Conservation (phyloP, 2,888 invertebrate genomes). For the Ormia ochracea region DNA sequence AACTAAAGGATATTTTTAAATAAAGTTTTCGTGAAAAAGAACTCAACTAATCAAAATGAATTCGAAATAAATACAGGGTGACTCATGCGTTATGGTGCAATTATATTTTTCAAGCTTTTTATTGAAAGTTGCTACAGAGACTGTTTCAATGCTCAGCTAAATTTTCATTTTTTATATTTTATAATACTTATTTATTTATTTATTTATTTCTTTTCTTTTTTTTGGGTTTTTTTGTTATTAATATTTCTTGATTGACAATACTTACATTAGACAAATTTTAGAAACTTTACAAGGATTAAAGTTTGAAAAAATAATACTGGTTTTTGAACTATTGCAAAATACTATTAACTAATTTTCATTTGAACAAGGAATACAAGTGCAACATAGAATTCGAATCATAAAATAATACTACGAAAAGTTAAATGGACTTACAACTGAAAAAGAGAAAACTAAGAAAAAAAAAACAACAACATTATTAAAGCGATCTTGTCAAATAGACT, state of each 20-base stretch:
- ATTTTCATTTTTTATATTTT: too few species aligned
- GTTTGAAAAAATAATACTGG: constrained; percentile 34
- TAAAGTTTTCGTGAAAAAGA: not conserved
- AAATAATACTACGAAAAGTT: constrained; percentile 47
- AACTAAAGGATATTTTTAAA: constrained; percentile 33
- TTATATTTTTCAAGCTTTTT: constrained; percentile 76
- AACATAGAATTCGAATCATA: constrained; percentile 44
- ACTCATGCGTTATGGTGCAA: constrained; percentile 78
- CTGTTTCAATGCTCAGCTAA: constrained; percentile 3
- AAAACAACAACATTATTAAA: constrained; percentile 23
- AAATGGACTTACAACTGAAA: constrained; percentile 7
- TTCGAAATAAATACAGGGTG: constrained; percentile 68
- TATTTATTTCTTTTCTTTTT: too few species aligned
- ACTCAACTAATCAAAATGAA: constrained; percentile 21
- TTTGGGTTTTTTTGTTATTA: not conserved
- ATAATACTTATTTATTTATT: too few species aligned
- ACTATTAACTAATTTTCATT: constrained; percentile 25
- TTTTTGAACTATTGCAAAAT: constrained; percentile 25
- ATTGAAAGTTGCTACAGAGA: constrained; percentile 55
- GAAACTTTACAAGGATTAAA: constrained; percentile 42
- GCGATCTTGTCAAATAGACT: constrained; percentile 18
- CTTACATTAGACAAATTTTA: constrained; percentile 38
- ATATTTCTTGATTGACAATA: constrained; percentile 2
- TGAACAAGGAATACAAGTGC: constrained; percentile 48
- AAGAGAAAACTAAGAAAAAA: not conserved